Conservation (phyloP, 2,797 vertebrate species). For the Podarcis siculus region DNA sequence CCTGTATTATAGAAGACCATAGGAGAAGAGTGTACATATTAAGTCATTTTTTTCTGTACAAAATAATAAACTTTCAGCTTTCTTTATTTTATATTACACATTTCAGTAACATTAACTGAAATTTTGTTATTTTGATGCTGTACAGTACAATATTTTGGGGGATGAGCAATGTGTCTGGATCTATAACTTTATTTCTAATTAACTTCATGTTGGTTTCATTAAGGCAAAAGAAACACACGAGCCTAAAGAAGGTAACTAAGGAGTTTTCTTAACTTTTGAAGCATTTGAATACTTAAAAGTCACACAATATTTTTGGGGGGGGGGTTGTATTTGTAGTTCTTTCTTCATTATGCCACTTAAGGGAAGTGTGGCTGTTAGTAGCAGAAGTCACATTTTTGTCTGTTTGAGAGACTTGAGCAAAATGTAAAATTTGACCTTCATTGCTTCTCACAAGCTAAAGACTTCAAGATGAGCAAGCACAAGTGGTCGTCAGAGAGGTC, state of each 20-base stretch:
- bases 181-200: neutral
- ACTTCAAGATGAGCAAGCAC: constrained; percentile 17
- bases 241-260: neutral
- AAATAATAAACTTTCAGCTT: neutral
- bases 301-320: neutral
- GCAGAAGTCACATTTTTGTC: neutral
- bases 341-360: constrained; percentile 33
- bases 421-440: constrained; percentile 49
- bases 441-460: constrained; percentile 35
- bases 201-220: constrained; percentile 22
- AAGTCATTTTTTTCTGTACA: neutral
- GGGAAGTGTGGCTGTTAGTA: constrained; percentile 23
- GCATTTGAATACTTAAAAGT: constrained; percentile 5
- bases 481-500: constrained; percentile 1
- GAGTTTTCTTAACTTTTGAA: neutral
- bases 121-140: neutral
- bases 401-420: constrained; percentile 30
- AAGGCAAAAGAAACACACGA: neutral
- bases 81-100: neutral
- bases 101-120: neutral
- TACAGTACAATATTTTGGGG: neutral
- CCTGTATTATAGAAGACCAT: neutral
- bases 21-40: neutral
- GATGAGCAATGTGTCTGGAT: neutral
- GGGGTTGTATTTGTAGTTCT: neutral